phyloP scores from a whole-genome alignment of 2,888 invertebrate species.

The Apodemia hepburni region DNA sequence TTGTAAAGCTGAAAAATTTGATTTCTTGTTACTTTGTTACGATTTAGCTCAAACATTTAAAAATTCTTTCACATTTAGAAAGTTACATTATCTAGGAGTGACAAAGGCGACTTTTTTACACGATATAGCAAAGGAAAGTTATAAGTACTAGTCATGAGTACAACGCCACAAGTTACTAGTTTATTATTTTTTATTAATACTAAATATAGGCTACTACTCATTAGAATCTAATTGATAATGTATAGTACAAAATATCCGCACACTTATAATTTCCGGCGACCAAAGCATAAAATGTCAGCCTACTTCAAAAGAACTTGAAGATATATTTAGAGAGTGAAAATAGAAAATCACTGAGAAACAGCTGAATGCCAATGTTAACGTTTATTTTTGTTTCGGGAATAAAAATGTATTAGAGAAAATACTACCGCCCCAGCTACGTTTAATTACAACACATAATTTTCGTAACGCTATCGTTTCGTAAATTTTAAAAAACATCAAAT shows the following conservation, averaged over 20 bases:
- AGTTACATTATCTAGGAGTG: too few relatives aligned
- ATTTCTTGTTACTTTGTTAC: too few relatives aligned
- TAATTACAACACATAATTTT: slow-evolving; percentile 27
- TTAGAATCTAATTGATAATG: too few relatives aligned
- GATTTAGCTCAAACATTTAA: too few relatives aligned
- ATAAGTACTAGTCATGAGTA: too few relatives aligned
- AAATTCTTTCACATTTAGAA: too few relatives aligned
- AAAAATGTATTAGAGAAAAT: slow-evolving; percentile 41
- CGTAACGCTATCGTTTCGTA: slow-evolving; percentile 29
- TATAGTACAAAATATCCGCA: background rate
- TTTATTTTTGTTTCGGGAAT: slow-evolving; percentile 56
- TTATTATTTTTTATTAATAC: too few relatives aligned
- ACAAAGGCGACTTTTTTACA: too few relatives aligned
- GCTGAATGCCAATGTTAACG: slow-evolving; percentile 70
- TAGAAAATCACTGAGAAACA: slow-evolving; percentile 64
- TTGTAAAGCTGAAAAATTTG: too few relatives aligned
- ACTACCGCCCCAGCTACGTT: slow-evolving; percentile 32
- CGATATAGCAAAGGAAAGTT: too few relatives aligned
- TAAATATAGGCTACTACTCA: too few relatives aligned
- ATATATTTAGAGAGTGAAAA: slow-evolving; percentile 63
- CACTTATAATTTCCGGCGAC: slow-evolving; percentile 36
- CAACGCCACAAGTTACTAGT: too few relatives aligned
- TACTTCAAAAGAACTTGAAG: slow-evolving; percentile 48
- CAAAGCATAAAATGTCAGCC: slow-evolving; percentile 55
- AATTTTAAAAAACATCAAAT: slow-evolving; percentile 28